phyloP scores from a whole-genome alignment of 2,888 invertebrate genomes.

The Eupithecia vulgata region DNA sequence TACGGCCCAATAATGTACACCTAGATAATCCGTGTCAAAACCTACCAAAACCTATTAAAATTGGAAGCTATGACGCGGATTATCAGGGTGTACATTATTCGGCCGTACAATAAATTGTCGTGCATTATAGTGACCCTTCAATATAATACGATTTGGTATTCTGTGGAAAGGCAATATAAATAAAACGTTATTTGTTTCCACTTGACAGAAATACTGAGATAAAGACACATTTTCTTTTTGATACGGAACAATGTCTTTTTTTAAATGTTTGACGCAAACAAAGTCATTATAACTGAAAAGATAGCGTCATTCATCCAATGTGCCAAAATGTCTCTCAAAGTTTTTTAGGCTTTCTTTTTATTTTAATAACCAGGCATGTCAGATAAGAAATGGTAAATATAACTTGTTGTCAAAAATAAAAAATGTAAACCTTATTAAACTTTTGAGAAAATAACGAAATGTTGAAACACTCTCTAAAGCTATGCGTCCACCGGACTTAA shows the following conservation, averaged over 20 bases:
- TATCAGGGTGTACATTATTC: no score
- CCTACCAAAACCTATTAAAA: no score
- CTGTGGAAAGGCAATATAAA: background rate
- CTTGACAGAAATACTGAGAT: background rate
- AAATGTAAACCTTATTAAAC: background rate
- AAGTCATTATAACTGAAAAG: slow-evolving; percentile 1
- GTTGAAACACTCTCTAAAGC: no score
- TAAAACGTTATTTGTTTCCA: slow-evolving; percentile 1
- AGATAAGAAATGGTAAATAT: background rate
- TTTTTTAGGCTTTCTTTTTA: background rate
- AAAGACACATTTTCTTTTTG: background rate
- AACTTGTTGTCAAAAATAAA: background rate
- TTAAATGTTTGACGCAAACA: background rate
- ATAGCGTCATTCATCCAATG: background rate
- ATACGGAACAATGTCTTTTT: slow-evolving; percentile 1
- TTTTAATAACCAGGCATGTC: no score
- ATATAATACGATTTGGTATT: background rate
- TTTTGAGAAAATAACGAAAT: no score
- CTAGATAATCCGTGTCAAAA: no score
- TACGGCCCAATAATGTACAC: no score
- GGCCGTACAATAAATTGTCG: no score
- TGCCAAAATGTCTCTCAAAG: background rate
- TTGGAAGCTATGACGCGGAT: no score
- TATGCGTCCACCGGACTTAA: no score
- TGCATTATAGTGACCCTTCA: no score